Evolutionary conservation across 2,888 invertebrate species (phyloP).

Genomic region (Pristionchus maxplancki): DNA sequence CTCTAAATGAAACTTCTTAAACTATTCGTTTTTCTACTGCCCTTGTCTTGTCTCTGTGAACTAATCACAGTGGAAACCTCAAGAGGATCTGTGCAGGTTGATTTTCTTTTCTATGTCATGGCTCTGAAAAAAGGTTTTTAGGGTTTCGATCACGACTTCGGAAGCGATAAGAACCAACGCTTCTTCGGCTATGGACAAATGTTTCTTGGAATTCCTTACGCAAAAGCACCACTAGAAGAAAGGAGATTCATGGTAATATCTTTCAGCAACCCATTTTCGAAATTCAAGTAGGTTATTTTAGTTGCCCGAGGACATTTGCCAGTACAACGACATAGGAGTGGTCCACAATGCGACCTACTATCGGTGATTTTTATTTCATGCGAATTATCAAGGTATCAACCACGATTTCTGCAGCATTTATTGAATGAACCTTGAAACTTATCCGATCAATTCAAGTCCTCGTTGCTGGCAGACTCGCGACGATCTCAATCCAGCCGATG

Average conservation of each 20-base stretch:
- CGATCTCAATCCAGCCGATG: neutral
- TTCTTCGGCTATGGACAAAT: slow-evolving; percentile 14
- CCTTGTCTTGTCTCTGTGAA: neutral
- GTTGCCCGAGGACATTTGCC: slow-evolving; percentile 11
- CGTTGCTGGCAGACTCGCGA: neutral
- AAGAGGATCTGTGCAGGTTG: neutral
- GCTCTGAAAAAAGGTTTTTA: no score
- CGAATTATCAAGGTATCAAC: no score
- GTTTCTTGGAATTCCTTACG: slow-evolving; percentile 12
- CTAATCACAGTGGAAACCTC: neutral
- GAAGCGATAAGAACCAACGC: neutral
- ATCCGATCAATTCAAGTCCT: no score
- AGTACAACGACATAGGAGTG: neutral
- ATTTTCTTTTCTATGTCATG: no score
- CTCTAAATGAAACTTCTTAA: no score
- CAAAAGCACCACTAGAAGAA: neutral
- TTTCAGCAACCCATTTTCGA: no score
- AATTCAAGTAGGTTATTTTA: neutral
- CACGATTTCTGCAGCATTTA: no score
- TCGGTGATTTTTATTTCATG: neutral
- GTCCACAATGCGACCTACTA: slow-evolving; percentile 39
- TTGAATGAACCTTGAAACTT: no score
- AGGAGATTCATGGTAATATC: slow-evolving; percentile 18
- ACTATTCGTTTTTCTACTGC: neutral
- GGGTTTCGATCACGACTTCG: slow-evolving; percentile 24